Base-by-base conservation (phyloP, 1,140 invertebrate genomes). In the Sitophilus oryzae region DNA sequence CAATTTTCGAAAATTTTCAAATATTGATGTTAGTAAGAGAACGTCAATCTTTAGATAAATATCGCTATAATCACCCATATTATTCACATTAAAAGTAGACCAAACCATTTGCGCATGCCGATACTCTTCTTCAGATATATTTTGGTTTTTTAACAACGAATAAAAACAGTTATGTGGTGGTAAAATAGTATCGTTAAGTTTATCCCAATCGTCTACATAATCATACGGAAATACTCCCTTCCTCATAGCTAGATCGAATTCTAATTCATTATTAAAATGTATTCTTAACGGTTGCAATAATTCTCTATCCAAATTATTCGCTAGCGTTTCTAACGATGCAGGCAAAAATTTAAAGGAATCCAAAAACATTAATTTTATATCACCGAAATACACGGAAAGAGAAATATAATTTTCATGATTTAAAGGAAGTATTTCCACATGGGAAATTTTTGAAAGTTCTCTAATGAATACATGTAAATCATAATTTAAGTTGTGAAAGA, bases 361-460 rank as follows among this genome's bases (percentile, higher is more conserved):
- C 16, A 37, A 37, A 37, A 37, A 37, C 16, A 37, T 15, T 37
- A 37, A 11, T 37, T n/a, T 37, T 6, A 37, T 37, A 6, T 37
- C 16, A 37, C 16, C n/a, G n/a, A 37, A 37, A 37, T 37, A 15
- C 16, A 15, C 16, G 16, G 36, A 37, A 37, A 37, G 16, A 37
- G 36, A 37, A n/a, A 37, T 37, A n/a, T 37, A 34, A 34, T 34
- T 34, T 34, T 34, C 30, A 34, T 48, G 23, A 35, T 48, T 30
- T 15, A 16, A 23, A 22, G 30, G 8, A 34, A 14, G 15, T 40
- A 14, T 18, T 9, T 40, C 15, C 6, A 15, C 6, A 34, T 25
- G 19, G 9, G 22, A 11, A 10, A 15, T 30, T 30, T 25, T 15
- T 5, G 22, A 16, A 15, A 34, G 9, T 16, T 35, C 35, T 34